Evolutionary conservation across 2,113 vertebrate species (phyloP), one percentile per base, ranked within the genome.

Genomic region (Sinocyclocheilus maitianheensis): DNA sequence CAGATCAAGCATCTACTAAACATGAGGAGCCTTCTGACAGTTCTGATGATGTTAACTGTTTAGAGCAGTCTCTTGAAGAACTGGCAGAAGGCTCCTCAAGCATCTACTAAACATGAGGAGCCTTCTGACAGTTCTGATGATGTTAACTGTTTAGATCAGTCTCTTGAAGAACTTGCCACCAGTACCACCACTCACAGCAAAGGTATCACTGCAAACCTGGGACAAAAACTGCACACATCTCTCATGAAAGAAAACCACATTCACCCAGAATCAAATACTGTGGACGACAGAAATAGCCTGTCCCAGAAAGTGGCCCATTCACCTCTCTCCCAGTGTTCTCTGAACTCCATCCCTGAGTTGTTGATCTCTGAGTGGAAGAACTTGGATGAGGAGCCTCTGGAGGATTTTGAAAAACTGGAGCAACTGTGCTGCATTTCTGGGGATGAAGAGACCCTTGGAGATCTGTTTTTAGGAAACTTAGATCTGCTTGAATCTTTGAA

Each of bases 331-430:
- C 93, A 93, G 58, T 85, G 87, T 76, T 89, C 92, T 20, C 86
- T 92, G 34, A 94, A 92, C 76, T 91, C 91, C 76, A 91, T 95
- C 77, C 95, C 95, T 16, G 92, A 95, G 71, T 74, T 95, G 87
- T 88, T 96, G 81, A 94, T 96, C 89, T 96, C 95, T 46, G 94
- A 95, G 77, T 96, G 95, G 95, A 96, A 94, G 89, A 92, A 95
- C 87, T 87, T 95, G 90, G 94, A 96, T 10, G 94, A 95, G 85
- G 95, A 96, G 78, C 91, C 94, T 11, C 86, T 96, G 84, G 95
- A 96, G 86, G 94, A 96, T 78, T 96, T 96, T 89, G 95, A 96
- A 89, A 96, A 95, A 88, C 92, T 96, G 51, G 95, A 96, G 83
- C 92, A 94, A 77, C 88, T 96, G 65, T 96, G 95, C 82, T 93